Base-by-base conservation (phyloP, 2,888 invertebrate species). In the Deilephila porcellus region DNA sequence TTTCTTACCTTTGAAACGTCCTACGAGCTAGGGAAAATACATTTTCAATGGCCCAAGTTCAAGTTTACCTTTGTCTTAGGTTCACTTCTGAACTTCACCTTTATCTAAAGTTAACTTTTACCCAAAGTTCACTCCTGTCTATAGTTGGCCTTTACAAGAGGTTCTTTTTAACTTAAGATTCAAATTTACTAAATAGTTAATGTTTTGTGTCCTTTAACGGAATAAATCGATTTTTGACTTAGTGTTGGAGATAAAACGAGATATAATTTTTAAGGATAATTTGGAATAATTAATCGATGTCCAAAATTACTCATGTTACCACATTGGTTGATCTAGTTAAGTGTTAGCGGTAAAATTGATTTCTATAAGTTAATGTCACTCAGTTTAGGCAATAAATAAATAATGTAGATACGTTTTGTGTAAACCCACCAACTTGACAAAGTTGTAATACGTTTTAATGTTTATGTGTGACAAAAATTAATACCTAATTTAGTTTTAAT, bases 231-330 rank as follows among this genome's bases (percentile, higher is more conserved):
- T 45, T 56, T 56, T 56, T 56, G 56, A n/a, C n/a, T n/a, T 56
- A n/a, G 19, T 19, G 56, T n/a, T 56, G 56, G 6, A 56, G 56
- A 56, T n/a, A 6, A 25, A n/a, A 56, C 19, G n/a, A 56, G n/a
- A n/a, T 56, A 5, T 56, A 17, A 6, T 56, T n/a, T 56, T 56
- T 56, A 56, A 56, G 56, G 17, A 56, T 56, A n/a, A 56, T 56
- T 52, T 70, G 53, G 25, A 60, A 71, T 71, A 19, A 19, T 25
- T 34, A 60, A 52, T 29, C 11, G 11, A 60, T 25, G 7, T 62
- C 71, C 60, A 62, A 71, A 62, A 53, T 63, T 14, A 72, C 67
- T 70, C 29, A 73, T 45, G 82, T 82, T 82, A 81, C 81, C 80
- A 79, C 73, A 75, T 78, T 78, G 76, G 75, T 76, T 75, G 60